These are phyloP conservation scores for Avahi laniger DNA, from an alignment of 2,797 vertebrate genomes.

Conservation along the genomic window DNA sequence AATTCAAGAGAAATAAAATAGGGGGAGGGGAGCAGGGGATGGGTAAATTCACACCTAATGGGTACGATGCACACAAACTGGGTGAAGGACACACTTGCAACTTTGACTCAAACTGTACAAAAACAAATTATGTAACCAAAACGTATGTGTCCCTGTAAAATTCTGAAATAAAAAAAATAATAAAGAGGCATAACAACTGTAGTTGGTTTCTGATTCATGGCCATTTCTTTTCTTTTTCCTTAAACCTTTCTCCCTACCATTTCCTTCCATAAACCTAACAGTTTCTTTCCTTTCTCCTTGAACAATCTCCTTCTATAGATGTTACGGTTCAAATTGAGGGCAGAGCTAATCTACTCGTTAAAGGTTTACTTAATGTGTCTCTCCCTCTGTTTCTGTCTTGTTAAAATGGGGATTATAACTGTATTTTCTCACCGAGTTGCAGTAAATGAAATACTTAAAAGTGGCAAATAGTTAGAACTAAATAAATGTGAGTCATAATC, in stretches of 20 bases:
- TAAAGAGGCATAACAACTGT: background rate
- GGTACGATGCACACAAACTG: no score
- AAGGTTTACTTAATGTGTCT: background rate
- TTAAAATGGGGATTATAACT: background rate
- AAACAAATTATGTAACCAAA: no score
- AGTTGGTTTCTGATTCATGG: background rate
- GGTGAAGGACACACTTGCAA: no score
- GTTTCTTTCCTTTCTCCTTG: background rate
- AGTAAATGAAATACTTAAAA: background rate
- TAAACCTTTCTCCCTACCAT: background rate
- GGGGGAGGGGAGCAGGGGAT: no score
- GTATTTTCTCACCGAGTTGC: background rate
- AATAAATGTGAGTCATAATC: background rate
- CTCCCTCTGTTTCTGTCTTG: background rate
- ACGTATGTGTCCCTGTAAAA: no score
- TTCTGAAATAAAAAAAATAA: background rate
- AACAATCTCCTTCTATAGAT: background rate
- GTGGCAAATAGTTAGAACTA: background rate
- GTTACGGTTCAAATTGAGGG: background rate
- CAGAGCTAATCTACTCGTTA: background rate
- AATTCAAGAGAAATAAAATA: no score
- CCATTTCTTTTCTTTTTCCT: background rate
- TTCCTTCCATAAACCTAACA: background rate
- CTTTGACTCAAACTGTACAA: no score
- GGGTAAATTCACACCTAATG: no score